A percentile compares a stretch with the other conserved stretches of the same genome.
Conservation (phyloP, 2,797 vertebrate genomes). For the Lagorchestes hirsutus region DNA sequence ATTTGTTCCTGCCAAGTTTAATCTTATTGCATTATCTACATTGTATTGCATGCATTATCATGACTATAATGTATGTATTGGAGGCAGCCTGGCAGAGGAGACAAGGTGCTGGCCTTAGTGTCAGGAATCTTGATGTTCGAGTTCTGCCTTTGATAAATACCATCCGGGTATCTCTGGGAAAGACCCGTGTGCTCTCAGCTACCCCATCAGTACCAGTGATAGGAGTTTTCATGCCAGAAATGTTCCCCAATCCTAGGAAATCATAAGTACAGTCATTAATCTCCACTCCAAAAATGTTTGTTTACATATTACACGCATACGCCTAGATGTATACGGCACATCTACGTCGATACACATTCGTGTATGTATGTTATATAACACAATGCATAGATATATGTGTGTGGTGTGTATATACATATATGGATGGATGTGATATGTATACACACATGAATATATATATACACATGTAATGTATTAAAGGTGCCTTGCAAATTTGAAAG, state of each 20-base stretch:
- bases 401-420: too few relatives aligned
- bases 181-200: neutral
- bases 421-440: too few relatives aligned
- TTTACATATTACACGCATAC: neutral
- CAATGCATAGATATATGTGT: too few relatives aligned
- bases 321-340: neutral
- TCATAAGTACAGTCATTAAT: neutral
- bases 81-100: neutral
- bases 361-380: too few relatives aligned
- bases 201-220: neutral
- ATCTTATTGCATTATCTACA: neutral
- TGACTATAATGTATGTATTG: neutral
- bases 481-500: neutral
- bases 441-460: too few relatives aligned
- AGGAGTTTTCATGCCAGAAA: neutral
- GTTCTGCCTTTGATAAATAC: neutral
- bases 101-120: neutral
- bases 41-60: neutral
- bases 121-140: neutral
- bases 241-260: neutral
- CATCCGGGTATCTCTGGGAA: neutral
- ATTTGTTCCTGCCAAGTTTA: neutral
- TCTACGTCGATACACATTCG: too few relatives aligned
- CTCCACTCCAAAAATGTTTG: neutral
- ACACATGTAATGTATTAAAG: neutral